Evolutionary conservation across 2,888 invertebrate genomes (phyloP), one percentile per base, ranked within the genome.

Genomic region (Acanthosepion esculentum): DNA sequence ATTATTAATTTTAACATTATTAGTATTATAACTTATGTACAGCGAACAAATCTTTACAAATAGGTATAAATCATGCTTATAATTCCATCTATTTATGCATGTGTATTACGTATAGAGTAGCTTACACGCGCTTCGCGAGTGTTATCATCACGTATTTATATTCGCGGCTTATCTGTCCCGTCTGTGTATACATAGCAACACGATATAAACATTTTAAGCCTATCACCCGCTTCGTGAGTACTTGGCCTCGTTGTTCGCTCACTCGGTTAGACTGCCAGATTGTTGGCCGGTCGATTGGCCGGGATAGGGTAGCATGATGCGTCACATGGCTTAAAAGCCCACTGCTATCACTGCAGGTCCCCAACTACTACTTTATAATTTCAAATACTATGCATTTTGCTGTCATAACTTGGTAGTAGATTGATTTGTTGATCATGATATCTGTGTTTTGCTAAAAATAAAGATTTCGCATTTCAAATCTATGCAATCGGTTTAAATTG

Each of bases 241-340:
- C 78, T n/a, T 78, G 78, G 78, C 78, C n/a, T 78, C 78, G 78
- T 78, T 78, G 78, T 78, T 78, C 78, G 78, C 78, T 78, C 78
- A 29, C 78, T 78, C 78, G 78, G 29, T n/a, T 29, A 10, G 26
- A 78, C 78, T n/a, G n/a, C 33, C 59, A 15, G 78, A 78, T 78
- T 10, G n/a, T 78, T 23, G 78, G 78, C 18, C n/a, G 78, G 78
- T 78, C 78, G 78, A 78, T 78, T 33, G n/a, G 78, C 33, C 78
- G n/a, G n/a, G n/a, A n/a, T 78, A n/a, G 29, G 78, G 78, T n/a
- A 78, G 78, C 29, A 78, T 29, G 59, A 59, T 59, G 59, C 20
- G 59, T 59, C 59, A 23, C 59, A 7, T 20, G 59, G 59, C 59
- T 59, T 20, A 23, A 55, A 59, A 23, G 59, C 59, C 59, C 59